These are phyloP conservation scores for Recurvirostra avosetta DNA, from an alignment of 2,113 vertebrate genomes.

Conservation along the genomic window DNA sequence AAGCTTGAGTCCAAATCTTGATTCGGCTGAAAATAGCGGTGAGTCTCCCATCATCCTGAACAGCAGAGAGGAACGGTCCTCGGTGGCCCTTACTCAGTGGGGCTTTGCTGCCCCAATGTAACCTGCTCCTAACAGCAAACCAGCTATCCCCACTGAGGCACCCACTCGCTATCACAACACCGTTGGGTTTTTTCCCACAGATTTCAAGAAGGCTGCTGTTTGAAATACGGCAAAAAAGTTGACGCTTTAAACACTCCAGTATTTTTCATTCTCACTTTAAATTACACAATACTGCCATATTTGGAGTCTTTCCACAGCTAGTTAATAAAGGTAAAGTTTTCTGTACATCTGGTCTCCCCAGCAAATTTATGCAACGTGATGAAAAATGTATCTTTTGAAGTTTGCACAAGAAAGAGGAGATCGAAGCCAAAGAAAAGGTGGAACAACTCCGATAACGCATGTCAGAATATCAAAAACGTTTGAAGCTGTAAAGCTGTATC, in stretches of 20 bases:
- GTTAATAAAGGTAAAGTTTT: background rate
- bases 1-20: background rate
- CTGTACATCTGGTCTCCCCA: background rate
- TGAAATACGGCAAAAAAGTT: background rate
- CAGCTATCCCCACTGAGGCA: background rate
- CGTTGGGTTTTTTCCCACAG: background rate
- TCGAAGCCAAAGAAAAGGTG: background rate
- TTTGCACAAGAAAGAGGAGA: background rate
- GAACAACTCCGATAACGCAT: background rate
- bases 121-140: background rate
- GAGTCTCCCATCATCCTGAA: background rate
- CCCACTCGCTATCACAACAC: accelerated
- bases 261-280: background rate
- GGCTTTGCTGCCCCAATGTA: background rate
- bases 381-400: background rate
- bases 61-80: background rate
- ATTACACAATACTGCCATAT: background rate
- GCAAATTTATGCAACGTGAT: background rate
- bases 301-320: background rate
- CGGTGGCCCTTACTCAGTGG: background rate
- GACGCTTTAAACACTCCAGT: background rate
- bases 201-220: background rate
- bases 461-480: background rate
- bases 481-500: background rate
- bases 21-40: background rate